phyloP scores from a whole-genome alignment of 2,888 invertebrate species.

The Trachelus stipa region DNA sequence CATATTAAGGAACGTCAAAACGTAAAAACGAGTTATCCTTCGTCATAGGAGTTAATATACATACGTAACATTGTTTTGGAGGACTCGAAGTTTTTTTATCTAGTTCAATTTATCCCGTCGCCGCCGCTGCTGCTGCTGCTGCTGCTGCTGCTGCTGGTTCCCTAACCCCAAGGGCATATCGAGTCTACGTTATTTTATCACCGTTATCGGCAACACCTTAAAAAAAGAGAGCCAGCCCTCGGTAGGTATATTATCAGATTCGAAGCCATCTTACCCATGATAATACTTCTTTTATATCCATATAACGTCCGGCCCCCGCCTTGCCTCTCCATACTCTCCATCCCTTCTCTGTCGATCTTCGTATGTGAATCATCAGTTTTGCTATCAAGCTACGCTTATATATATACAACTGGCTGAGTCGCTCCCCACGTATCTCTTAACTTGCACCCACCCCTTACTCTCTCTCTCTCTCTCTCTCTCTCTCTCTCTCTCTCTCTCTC shows the following conservation, averaged over 20 bases:
- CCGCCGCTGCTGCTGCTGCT: too few species aligned
- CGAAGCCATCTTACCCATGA: constrained; percentile 47
- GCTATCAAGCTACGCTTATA: constrained; percentile 49
- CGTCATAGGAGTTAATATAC: neutral
- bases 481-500: too few species aligned
- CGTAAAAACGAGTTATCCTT: neutral
- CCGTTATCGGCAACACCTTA: constrained; percentile 53
- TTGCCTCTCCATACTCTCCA: constrained; percentile 7
- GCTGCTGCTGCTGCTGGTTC: too few species aligned
- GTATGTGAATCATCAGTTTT: constrained; percentile 52
- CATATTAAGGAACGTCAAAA: too few species aligned
- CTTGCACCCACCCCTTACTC: too few species aligned
- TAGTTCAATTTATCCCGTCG: too few species aligned
- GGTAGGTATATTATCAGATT: constrained; percentile 53
- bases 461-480: too few species aligned
- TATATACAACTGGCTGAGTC: constrained; percentile 39
- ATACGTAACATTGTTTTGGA: neutral
- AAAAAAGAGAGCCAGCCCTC: constrained; percentile 41
- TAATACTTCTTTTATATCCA: constrained; percentile 63
- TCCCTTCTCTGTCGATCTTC: constrained; percentile 26
- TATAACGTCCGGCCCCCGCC: constrained; percentile 34
- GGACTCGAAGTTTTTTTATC: neutral
- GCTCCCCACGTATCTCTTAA: constrained; percentile 38
- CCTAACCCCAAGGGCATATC: too few species aligned
- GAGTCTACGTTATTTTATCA: neutral